These are phyloP conservation scores for Clarias macrocephalus DNA, from an alignment of 2,113 vertebrate species.

Conservation along the genomic window DNA sequence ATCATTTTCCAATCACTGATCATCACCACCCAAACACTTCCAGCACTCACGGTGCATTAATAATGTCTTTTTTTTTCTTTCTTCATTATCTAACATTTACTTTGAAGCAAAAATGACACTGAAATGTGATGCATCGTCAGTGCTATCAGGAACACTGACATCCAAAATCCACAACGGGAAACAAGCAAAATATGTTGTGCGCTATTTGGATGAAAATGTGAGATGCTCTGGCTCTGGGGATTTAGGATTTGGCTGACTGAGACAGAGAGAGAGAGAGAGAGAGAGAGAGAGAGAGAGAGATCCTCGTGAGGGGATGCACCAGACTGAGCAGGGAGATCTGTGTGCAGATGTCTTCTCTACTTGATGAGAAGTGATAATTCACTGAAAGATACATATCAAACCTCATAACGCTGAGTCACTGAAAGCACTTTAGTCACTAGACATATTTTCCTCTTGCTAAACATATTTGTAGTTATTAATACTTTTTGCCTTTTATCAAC, in stretches of 20 bases:
- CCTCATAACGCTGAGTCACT: neutral
- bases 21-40: conserved; percentile 13
- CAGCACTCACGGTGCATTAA: conserved; percentile 7
- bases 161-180: conserved; percentile 13
- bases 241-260: conserved; percentile 16
- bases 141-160: too few species aligned
- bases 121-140: neutral
- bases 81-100: neutral
- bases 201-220: neutral
- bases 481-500: neutral
- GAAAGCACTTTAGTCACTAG: neutral
- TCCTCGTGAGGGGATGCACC: neutral
- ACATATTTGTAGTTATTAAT: neutral
- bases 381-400: neutral
- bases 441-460: neutral
- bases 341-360: neutral
- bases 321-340: neutral
- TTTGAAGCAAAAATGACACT: neutral
- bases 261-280: neutral
- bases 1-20: conserved; percentile 29
- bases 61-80: neutral
- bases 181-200: neutral
- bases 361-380: neutral
- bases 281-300: conserved; percentile 9
- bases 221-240: neutral